Evolutionary conservation across 2,113 vertebrate genomes (phyloP).

Genomic region (Sarotherodon lohbergeri): DNA sequence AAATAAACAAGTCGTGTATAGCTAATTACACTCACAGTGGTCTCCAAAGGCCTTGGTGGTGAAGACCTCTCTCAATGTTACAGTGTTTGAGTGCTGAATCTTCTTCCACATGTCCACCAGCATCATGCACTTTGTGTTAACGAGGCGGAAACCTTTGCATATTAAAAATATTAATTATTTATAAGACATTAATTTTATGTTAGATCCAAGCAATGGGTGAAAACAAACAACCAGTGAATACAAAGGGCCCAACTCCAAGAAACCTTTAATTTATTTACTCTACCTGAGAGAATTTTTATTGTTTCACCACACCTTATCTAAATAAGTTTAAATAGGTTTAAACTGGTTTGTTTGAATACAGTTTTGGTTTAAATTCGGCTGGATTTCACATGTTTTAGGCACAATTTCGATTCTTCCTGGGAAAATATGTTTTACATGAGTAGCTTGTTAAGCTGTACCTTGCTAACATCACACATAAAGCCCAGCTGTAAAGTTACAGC

Average conservation of each 20-base stretch:
- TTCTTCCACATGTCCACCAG: conserved; percentile 99
- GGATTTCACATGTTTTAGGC: too few relatives aligned
- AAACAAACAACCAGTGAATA: neutral
- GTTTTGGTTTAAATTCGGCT: too few relatives aligned
- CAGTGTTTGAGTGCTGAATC: conserved; percentile 96
- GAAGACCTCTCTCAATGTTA: conserved; percentile 95
- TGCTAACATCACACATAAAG: too few relatives aligned
- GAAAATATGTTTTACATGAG: too few relatives aligned
- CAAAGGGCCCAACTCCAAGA: neutral
- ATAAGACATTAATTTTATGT: neutral
- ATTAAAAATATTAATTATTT: neutral
- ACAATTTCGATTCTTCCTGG: too few relatives aligned
- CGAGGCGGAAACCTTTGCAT: conserved; percentile 88
- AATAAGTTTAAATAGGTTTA: too few relatives aligned
- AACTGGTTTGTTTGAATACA: too few relatives aligned
- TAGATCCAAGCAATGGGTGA: neutral
- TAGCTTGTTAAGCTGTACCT: too few relatives aligned
- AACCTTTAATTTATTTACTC: neutral
- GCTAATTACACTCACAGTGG: conserved; percentile 76
- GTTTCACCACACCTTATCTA: neutral
- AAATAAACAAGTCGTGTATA: neutral
- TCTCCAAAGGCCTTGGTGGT: conserved; percentile 99
- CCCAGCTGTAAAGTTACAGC: too few relatives aligned
- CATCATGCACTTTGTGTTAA: conserved; percentile 99
- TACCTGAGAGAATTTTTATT: neutral